A percentile compares a stretch with the other conserved stretches of the same genome.
Evolutionary conservation across 2,113 vertebrate species (phyloP).

Genomic region (Apteryx owenii): DNA sequence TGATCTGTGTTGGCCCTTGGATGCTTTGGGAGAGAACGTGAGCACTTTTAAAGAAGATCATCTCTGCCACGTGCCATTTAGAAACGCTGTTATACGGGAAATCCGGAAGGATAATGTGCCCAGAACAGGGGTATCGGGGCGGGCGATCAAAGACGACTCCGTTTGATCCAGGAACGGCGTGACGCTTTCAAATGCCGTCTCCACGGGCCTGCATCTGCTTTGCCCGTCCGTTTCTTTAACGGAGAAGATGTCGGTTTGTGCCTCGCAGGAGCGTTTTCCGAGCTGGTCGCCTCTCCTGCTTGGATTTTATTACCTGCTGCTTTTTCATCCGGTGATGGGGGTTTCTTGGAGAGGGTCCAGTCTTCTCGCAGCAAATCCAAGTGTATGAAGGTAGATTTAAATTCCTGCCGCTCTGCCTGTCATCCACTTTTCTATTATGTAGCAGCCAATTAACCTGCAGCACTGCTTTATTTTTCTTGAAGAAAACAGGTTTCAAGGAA

Average conservation of each 20-base stretch:
- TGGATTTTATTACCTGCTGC: background rate
- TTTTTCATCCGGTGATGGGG: background rate
- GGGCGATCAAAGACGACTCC: rapidly evolving
- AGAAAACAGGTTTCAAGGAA: background rate
- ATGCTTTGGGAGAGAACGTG: background rate
- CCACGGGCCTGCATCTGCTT: background rate
- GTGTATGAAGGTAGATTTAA: background rate
- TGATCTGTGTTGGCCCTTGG: background rate
- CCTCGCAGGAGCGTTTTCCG: background rate
- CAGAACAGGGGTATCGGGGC: background rate
- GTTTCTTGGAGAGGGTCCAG: slow-evolving; percentile 21
- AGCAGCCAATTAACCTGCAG: slow-evolving; percentile 2
- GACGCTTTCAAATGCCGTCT: rapidly evolving
- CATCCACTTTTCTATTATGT: background rate
- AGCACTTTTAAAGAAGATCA: background rate
- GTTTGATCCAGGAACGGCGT: background rate
- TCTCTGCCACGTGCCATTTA: background rate
- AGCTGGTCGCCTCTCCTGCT: background rate
- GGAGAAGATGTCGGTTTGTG: background rate
- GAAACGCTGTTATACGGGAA: rapidly evolving
- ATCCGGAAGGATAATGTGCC: background rate
- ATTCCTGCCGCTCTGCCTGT: background rate
- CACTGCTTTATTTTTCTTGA: background rate
- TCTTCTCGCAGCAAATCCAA: background rate
- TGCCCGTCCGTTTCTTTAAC: background rate